Evolutionary conservation across 1,140 invertebrate species (phyloP).

Genomic region (Achroia grisella): DNA sequence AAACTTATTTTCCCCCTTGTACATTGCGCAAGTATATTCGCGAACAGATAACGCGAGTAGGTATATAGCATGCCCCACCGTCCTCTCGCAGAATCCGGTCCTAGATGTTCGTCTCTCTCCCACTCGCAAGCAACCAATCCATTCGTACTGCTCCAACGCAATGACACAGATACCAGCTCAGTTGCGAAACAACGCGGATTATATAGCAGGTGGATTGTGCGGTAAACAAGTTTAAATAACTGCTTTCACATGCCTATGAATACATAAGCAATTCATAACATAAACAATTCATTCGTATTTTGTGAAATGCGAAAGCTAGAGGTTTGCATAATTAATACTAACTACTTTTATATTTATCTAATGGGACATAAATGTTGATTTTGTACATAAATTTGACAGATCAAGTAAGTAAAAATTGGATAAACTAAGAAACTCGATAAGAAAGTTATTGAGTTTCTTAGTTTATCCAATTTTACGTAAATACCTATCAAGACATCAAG

Average conservation of each 20-base stretch:
- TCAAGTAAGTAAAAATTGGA: too few relatives aligned
- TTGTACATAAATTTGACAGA: too few relatives aligned
- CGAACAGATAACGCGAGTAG: constrained; percentile 66
- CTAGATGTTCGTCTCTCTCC: constrained; percentile 31
- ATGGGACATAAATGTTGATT: too few relatives aligned
- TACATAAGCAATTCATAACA: constrained; percentile 17
- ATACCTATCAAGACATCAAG: too few relatives aligned
- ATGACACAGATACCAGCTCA: constrained; percentile 64
- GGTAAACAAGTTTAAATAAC: constrained; percentile 67
- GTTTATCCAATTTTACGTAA: too few relatives aligned
- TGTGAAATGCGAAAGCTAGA: constrained; percentile 9
- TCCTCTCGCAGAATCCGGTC: constrained; percentile 60
- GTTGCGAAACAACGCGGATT: constrained; percentile 71
- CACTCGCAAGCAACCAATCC: constrained; percentile 9
- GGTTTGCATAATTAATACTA: neutral
- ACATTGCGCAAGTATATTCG: constrained; percentile 69
- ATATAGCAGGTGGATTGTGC: constrained; percentile 71
- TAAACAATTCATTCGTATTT: constrained; percentile 4
- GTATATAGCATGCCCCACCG: constrained; percentile 53
- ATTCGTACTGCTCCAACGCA: constrained; percentile 28
- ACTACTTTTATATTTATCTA: too few relatives aligned
- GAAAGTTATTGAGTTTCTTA: too few relatives aligned
- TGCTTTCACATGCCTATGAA: constrained; percentile 57
- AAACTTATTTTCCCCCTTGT: constrained; percentile 56
- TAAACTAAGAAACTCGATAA: too few relatives aligned